Base-by-base conservation (phyloP, 2,113 vertebrate species). In the Atherinomorus stipes region DNA sequence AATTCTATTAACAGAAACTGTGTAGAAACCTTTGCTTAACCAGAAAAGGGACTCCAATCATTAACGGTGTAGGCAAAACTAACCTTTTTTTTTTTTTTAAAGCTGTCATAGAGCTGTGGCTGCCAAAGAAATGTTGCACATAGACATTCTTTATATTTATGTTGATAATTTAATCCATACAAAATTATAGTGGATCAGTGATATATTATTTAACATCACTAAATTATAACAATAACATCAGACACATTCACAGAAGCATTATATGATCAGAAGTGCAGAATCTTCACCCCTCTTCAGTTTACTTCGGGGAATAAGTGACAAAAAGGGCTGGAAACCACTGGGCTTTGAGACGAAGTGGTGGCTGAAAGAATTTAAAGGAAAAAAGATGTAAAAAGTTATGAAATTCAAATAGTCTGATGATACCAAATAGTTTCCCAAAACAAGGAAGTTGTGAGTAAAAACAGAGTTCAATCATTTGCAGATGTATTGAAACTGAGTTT, bases 291-390 rank as follows among this genome's bases (percentile, higher is more conserved):
- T 44, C 45, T 58, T 60, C 62, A 58, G 38, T 68, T 71, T 50
- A 66, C 34, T 91, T 76, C 53, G 21, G 18, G 26, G 42, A 70
- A 73, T 50, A 57, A 28, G 71, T 52, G 45, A 49, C 6, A 57
- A 58, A 58, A 64, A 71, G 79, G 87, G 85, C 87, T 83, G 64
- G 74, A 77, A 67, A 22, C 71, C 49, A 70, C n/a, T 80, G 76
- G 54, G 66, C 51, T 72, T 62, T 71, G 64, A 74, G 34, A 25
- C 68, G 56, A 79, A 80, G 50, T 78, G 90, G 65, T 54, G 59
- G 67, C 44, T 38, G 5, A 26, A 71, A 66, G 67, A 61, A 42
- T 57, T 38, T 11, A 49, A 40, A 13, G 57, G 4, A 64, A 34
- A 11, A 22, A 25, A 40, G 56, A 72, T 13, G 13, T 3, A 42